phyloP scores from a whole-genome alignment of 2,888 invertebrate genomes.

The Portevinia maculata region DNA sequence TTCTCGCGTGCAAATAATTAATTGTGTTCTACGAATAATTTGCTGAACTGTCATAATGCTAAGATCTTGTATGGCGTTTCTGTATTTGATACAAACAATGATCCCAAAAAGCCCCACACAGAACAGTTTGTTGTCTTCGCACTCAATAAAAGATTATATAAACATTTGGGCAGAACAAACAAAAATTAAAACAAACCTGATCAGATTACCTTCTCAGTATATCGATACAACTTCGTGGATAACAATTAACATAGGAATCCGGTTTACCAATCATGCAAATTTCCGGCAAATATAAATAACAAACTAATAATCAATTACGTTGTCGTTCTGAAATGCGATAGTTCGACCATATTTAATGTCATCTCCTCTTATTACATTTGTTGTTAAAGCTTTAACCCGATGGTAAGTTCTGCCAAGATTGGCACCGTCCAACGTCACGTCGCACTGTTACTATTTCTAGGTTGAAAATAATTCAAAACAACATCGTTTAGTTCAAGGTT shows the following conservation, averaged over 20 bases:
- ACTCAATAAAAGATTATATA: slow-evolving; percentile 22
- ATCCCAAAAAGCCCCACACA: too few relatives aligned
- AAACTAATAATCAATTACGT: slow-evolving; percentile 25
- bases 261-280: slow-evolving; percentile 19
- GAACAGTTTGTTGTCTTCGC: neutral
- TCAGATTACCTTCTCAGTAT: slow-evolving; percentile 38
- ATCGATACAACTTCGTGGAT: slow-evolving; percentile 4
- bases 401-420: neutral
- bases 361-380: neutral
- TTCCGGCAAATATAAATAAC: slow-evolving; percentile 27
- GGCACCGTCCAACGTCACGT: neutral
- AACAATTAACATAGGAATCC: slow-evolving; percentile 10
- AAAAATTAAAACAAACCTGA: slow-evolving; percentile 10
- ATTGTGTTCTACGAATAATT: too few relatives aligned
- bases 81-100: too few relatives aligned
- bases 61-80: too few relatives aligned
- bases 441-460: neutral
- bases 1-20: too few relatives aligned
- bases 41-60: too few relatives aligned
- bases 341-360: neutral
- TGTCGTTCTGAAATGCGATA: slow-evolving; percentile 24
- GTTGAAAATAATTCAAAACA: slow-evolving; percentile 30
- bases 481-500: slow-evolving; percentile 48
- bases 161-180: slow-evolving; percentile 13
- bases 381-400: neutral